Conservation (phyloP, 2,888 invertebrate species). For the Eilema depressum region DNA sequence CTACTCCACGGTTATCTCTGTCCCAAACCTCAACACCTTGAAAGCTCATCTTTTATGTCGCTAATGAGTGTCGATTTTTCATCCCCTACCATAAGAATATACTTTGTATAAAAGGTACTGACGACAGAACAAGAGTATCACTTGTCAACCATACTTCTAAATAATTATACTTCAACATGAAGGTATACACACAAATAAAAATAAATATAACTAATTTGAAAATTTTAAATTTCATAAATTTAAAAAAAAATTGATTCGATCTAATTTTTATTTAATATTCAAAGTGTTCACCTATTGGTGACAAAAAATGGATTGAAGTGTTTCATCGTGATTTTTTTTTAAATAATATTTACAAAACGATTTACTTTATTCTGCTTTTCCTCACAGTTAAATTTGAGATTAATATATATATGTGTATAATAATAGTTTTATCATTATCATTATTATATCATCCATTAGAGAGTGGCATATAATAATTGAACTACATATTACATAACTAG, state of each 20-base stretch:
- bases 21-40: constrained; percentile 68
- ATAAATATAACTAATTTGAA: no score
- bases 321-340: neutral
- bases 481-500: neutral
- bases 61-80: constrained; percentile 77
- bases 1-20: constrained; percentile 59
- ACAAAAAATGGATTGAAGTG: neutral
- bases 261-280: no score
- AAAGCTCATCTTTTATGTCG: constrained; percentile 72
- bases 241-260: neutral
- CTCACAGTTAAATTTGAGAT: no score
- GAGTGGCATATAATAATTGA: neutral
- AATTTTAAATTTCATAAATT: no score
- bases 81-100: constrained; percentile 66
- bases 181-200: constrained; percentile 38
- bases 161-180: constrained; percentile 46
- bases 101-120: constrained; percentile 71
- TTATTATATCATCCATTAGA: no score
- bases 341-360: neutral
- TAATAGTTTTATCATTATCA: no score
- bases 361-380: no score
- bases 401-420: no score
- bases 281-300: neutral
- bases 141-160: constrained; percentile 33
- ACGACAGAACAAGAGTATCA: constrained; percentile 56